These are phyloP conservation scores for Plectrocnemia conspersa DNA, from an alignment of 1,140 invertebrate species.

Conservation along the genomic window DNA sequence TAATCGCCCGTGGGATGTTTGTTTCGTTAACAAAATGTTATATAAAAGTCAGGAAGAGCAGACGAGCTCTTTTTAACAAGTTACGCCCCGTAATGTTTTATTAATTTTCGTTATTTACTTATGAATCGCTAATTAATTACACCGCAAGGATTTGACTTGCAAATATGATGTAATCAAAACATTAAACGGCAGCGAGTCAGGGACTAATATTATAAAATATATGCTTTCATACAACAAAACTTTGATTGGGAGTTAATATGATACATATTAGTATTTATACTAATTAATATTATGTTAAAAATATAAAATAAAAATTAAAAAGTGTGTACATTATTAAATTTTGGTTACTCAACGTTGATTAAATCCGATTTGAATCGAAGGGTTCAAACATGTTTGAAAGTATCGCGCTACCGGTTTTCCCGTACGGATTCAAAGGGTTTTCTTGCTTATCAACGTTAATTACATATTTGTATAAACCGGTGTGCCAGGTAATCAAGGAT, in stretches of 20 bases:
- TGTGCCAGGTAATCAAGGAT: conserved; percentile 23
- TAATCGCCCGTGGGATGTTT: conserved; percentile 22
- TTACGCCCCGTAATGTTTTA: conserved; percentile 20
- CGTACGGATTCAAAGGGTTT: conserved; percentile 24
- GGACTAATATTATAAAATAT: no score
- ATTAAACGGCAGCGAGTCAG: no score
- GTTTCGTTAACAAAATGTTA: conserved; percentile 26
- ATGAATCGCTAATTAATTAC: conserved; percentile 25
- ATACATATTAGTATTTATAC: no score
- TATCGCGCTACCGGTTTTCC: conserved; percentile 5
- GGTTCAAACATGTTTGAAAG: no score
- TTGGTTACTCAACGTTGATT: no score
- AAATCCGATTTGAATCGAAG: no score
- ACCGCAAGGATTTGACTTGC: conserved; percentile 6
- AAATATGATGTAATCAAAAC: conserved; percentile 8
- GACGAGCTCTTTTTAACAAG: conserved; percentile 8
- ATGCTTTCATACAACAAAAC: no score
- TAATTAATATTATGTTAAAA: no score
- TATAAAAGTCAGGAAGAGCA: conserved; percentile 21
- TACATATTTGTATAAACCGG: conserved; percentile 23
- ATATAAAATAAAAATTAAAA: no score
- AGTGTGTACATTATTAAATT: no score
- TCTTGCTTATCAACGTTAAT: conserved; percentile 23
- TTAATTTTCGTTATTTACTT: conserved; percentile 24
- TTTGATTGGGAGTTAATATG: no score